A percentile compares a stretch with the other conserved stretches of the same genome.
phyloP scores from a whole-genome alignment of 2,113 vertebrate genomes.

The Leptobrachium ailaonicum region DNA sequence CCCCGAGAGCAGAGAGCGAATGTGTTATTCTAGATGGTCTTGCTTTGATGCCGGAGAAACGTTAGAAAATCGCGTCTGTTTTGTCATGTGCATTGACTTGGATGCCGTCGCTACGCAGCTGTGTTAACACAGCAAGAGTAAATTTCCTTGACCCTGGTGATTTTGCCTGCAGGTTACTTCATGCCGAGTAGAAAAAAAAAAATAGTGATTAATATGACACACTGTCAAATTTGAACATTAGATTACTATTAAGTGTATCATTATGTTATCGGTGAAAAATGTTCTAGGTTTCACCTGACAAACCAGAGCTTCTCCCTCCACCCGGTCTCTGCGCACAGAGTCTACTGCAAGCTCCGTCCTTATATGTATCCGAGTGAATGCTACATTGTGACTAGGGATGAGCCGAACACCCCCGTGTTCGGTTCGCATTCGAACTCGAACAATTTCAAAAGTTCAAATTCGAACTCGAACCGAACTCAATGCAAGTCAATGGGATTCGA shows the following conservation, averaged over 20 bases:
- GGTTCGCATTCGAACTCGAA: too few relatives aligned
- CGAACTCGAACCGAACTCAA: too few relatives aligned
- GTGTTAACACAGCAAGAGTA: conserved; percentile 59
- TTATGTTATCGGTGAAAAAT: conserved; percentile 64
- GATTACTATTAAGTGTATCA: conserved; percentile 59
- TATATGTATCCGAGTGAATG: conserved; percentile 53
- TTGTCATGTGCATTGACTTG: conserved; percentile 54
- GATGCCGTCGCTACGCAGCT: conserved; percentile 57
- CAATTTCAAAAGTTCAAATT: too few relatives aligned
- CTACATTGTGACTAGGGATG: conserved; percentile 31
- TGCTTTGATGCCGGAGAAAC: conserved; percentile 51
- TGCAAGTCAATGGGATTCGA: too few relatives aligned
- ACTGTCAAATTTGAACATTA: conserved; percentile 51
- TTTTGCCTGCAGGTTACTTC: conserved; percentile 56
- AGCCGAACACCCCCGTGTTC: too few relatives aligned
- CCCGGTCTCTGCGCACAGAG: conserved; percentile 41
- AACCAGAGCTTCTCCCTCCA: conserved; percentile 54
- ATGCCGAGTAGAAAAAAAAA: conserved; percentile 54
- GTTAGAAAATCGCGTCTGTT: conserved; percentile 50
- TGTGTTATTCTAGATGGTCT: conserved; percentile 33
- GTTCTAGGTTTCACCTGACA: conserved; percentile 58
- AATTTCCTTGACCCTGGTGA: conserved; percentile 55
- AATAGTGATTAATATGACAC: conserved; percentile 60
- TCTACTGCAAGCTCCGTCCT: conserved; percentile 31
- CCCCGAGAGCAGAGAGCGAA: conserved; percentile 43